Evolutionary conservation across 2,797 vertebrate species (phyloP).

Genomic region (Nyctibius grandis): DNA sequence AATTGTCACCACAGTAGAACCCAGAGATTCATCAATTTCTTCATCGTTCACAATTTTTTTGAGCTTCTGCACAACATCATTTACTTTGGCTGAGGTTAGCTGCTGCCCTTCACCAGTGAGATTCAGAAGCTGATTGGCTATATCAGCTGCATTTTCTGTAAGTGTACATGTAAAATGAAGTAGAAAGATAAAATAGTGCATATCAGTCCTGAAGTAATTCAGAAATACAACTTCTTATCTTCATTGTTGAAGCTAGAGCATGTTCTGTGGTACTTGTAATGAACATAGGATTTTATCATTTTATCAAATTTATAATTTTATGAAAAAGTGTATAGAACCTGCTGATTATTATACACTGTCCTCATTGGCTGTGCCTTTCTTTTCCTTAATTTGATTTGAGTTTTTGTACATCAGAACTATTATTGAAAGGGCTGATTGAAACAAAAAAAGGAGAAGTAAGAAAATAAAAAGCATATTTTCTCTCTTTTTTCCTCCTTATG

Average conservation of each 20-base stretch:
- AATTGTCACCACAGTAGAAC: constrained; percentile 86
- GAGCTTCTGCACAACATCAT: constrained; percentile 85
- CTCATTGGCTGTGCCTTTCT: not conserved
- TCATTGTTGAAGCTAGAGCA: not conserved
- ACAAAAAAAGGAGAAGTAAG: not conserved
- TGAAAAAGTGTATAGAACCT: not conserved
- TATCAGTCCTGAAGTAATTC: not conserved
- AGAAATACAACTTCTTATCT: not conserved
- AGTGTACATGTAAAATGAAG: not conserved
- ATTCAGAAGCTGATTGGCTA: constrained; percentile 85
- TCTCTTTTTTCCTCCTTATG: not conserved
- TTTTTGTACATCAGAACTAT: not conserved
- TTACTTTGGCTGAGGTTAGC: constrained; percentile 85
- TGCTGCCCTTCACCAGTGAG: constrained; percentile 80
- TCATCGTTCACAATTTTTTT: constrained; percentile 87
- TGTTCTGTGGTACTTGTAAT: not conserved
- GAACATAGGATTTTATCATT: not conserved
- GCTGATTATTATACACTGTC: not conserved
- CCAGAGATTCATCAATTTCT: constrained; percentile 85
- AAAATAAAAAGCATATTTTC: not conserved
- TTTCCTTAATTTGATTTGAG: not conserved
- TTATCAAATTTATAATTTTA: not conserved
- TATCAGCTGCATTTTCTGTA: constrained; percentile 85
- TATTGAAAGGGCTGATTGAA: not conserved
- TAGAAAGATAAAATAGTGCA: not conserved